Percentiles rank a stretch among this genome's conserved stretches.
Conservation (phyloP, 2,113 vertebrate species). For the Hiodon tergisus region DNA sequence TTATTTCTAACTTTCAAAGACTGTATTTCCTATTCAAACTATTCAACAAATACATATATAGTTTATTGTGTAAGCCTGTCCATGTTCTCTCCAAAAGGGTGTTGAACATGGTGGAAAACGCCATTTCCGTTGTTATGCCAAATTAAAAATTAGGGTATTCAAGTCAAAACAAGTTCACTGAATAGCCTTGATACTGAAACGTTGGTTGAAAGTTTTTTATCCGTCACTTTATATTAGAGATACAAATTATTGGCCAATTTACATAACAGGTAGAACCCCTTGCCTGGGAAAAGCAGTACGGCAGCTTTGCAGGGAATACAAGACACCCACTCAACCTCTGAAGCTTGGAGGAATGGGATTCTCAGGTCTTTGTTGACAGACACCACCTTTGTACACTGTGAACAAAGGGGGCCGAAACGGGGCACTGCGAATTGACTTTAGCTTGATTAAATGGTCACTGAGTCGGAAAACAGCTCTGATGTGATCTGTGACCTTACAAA, state of each 20-base stretch:
- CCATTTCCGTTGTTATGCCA: too few relatives aligned
- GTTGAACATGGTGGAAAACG: too few relatives aligned
- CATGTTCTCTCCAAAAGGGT: too few relatives aligned
- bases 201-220: background rate
- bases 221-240: background rate
- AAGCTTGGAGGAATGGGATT: conserved; percentile 57
- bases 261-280: conserved; percentile 4
- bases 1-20: background rate
- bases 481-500: conserved; percentile 73
- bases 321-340: conserved; percentile 54
- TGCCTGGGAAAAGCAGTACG: conserved; percentile 8
- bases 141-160: too few relatives aligned
- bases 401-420: conserved; percentile 70
- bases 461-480: conserved; percentile 80
- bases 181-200: background rate
- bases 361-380: conserved; percentile 59
- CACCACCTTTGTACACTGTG: conserved; percentile 65
- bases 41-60: background rate
- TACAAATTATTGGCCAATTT: conserved; percentile 1
- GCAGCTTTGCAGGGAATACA: conserved; percentile 43
- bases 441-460: conserved; percentile 86
- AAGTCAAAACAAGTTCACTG: too few relatives aligned
- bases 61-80: too few relatives aligned
- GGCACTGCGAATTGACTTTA: conserved; percentile 67
- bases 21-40: background rate